Percentiles rank a stretch among this genome's conserved stretches.
Evolutionary conservation across 2,113 vertebrate genomes (phyloP).

Genomic region (Rhabdomys dilectus): DNA sequence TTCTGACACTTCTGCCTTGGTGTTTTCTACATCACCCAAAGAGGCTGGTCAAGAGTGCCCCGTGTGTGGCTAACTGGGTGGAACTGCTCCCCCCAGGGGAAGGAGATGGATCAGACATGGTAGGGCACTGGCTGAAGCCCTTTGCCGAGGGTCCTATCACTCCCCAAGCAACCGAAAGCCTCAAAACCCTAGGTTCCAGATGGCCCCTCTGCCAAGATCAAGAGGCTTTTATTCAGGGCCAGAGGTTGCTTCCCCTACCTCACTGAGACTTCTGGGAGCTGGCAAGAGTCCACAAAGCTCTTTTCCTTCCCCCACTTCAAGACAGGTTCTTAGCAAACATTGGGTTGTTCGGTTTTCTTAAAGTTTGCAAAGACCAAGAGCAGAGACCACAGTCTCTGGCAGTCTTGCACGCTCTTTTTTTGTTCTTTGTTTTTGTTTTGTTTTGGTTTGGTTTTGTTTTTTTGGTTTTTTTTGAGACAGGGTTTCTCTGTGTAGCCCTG

Average conservation of each 20-base stretch:
- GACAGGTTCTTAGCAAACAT: neutral
- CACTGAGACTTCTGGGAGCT: neutral
- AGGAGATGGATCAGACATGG: neutral
- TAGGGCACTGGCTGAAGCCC: neutral
- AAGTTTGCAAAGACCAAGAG: conserved; percentile 33
- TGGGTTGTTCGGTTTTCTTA: neutral
- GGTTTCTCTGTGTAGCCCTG: too few relatives aligned
- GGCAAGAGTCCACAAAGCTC: neutral
- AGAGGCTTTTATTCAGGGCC: neutral
- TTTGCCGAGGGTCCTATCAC: neutral
- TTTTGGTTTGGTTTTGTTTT: too few relatives aligned
- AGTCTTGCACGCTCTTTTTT: neutral
- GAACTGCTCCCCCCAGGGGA: neutral
- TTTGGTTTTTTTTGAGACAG: too few relatives aligned
- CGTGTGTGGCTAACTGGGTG: neutral
- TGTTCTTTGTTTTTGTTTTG: too few relatives aligned
- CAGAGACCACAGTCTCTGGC: neutral
- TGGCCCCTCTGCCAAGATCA: neutral
- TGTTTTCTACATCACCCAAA: conserved; percentile 53
- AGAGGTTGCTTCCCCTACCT: neutral
- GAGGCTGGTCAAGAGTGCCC: conserved; percentile 37
- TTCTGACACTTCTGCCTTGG: conserved; percentile 77
- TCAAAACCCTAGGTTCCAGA: neutral
- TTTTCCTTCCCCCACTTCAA: neutral
- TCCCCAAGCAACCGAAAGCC: neutral